Evolutionary conservation across 2,797 vertebrate genomes (phyloP), one percentile per base, ranked within the genome.

Genomic region (Scomberomorus guttatus): DNA sequence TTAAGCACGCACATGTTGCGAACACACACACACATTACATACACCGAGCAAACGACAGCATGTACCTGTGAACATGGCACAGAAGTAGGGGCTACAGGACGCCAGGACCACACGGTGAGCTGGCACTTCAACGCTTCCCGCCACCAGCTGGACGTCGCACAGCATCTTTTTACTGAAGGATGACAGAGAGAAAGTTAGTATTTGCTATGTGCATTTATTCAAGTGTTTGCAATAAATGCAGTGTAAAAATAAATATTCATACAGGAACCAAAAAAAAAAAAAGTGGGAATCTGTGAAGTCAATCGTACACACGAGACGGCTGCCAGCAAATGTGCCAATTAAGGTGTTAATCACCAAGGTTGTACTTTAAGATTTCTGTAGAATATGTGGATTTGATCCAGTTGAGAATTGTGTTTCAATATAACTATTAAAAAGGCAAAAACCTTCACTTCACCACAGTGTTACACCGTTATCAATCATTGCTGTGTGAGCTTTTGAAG

Each of bases 41-140:
- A 37, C 1, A 2, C 1, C 8, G 18, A 25, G 0, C 15, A 65
- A 13, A 34, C n/a, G 29, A 7, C 25, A 44, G 10, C 1, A 6
- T 52, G 50, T 96, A 99, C 98, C 98, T 96, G 98, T 99, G 93
- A 99, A 99, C 98, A 99, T 99, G 4, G 98, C 98, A 91, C 96
- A 98, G 79, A 99, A 99, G 89, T 99, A 99, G 39, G 98, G 97
- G 91, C 98, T 99, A 89, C 98, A 98, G 90, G 98, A 96, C 0
- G 98, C 96, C 77, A 99, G 94, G 79, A 99, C 97, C 91, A 99
- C 95, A 7, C 96, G 95, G 92, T 99, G 98, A 27, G 97, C 98
- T 73, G 97, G 96, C 81, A 99, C 96, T 87, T 98, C 96, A 9
- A 97, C 93, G 2, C 95, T 95, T 77, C 97, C 98, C 0, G 97